Conservation (phyloP, 1,140 invertebrate genomes). For the Lanistes nyassanus region DNA sequence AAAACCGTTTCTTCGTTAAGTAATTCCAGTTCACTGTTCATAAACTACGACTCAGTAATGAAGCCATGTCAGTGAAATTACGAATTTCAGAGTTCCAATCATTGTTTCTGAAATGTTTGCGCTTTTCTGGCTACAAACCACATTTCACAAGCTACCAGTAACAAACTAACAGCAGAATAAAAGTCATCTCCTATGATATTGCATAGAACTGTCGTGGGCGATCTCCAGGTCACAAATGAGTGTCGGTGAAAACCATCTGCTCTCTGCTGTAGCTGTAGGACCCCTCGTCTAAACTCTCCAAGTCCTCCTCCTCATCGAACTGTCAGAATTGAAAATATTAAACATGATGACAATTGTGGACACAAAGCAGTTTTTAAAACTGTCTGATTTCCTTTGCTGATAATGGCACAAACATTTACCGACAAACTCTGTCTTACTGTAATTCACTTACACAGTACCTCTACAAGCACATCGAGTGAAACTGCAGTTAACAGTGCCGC, state of each 20-base stretch:
- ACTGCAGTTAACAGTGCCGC: too few relatives aligned
- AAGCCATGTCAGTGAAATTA: neutral
- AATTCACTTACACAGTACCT: conserved; percentile 1
- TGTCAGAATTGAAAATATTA: conserved; percentile 35
- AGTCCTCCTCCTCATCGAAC: conserved; percentile 53
- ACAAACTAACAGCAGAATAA: too few relatives aligned
- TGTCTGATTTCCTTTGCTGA: neutral
- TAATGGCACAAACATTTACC: conserved; percentile 5
- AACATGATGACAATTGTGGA: neutral
- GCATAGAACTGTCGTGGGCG: neutral
- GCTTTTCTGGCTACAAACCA: neutral
- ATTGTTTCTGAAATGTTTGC: neutral
- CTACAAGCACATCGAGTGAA: too few relatives aligned
- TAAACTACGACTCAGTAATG: neutral
- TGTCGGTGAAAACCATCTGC: conserved; percentile 61
- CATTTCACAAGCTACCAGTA: neutral
- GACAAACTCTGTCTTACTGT: neutral
- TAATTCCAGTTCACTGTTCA: neutral
- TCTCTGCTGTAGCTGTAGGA: conserved; percentile 57
- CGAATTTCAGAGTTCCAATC: neutral
- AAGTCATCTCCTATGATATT: too few relatives aligned
- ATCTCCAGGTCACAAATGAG: conserved; percentile 46
- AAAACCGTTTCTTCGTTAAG: too few relatives aligned
- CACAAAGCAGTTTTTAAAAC: neutral
- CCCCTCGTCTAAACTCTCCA: conserved; percentile 40